Base-by-base conservation (phyloP, 2,888 invertebrate genomes). In the Megamerina dolium region DNA sequence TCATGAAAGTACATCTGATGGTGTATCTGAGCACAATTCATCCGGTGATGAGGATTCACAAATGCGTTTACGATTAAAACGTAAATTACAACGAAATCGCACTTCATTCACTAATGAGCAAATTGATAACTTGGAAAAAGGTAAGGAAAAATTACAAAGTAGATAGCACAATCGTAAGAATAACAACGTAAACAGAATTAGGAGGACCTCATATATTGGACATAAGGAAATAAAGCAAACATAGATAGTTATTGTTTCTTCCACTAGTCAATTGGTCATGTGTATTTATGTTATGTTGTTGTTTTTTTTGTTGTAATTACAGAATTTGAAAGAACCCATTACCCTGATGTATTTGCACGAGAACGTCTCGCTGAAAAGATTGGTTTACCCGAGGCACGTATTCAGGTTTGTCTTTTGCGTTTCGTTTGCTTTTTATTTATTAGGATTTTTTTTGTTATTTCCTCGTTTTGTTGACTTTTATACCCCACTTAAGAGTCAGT, bases 61-160 rank as follows among this genome's bases (percentile, higher is more conserved):
- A 72, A 84, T 93, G 75, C 80, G 96, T 63, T 75, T 96, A 61
- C 80, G 94, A 61, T 80, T 97, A 56, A 97, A 97, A 74, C 77
- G 96, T 66, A 97, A 97, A 73, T 77, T 97, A 52, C 97, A 99
- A 75, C 79, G 97, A 64, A 97, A 97, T 74, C 79, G 97, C 60
- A 97, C 97, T 41, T 94, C 94, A 45, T 97, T 99, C 75, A 95
- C 95, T 59, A 96, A 96, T 69, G 95, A 95, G 68, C 97, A 97
- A 74, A 94, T 99, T 66, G 97, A 99, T 74, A 93, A 92, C 67
- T 79, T 96, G 63, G 97, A 97, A 75, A 96, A 95, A 87, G 96
- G 97, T 95, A 72, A 68, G 71, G 57, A 44, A n/a, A n/a, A n/a
- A n/a, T n/a, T n/a, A n/a, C n/a, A n/a, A n/a, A n/a, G n/a, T n/a